phyloP scores from a whole-genome alignment of 2,113 vertebrate genomes.

The Leucoraja erinaceus region DNA sequence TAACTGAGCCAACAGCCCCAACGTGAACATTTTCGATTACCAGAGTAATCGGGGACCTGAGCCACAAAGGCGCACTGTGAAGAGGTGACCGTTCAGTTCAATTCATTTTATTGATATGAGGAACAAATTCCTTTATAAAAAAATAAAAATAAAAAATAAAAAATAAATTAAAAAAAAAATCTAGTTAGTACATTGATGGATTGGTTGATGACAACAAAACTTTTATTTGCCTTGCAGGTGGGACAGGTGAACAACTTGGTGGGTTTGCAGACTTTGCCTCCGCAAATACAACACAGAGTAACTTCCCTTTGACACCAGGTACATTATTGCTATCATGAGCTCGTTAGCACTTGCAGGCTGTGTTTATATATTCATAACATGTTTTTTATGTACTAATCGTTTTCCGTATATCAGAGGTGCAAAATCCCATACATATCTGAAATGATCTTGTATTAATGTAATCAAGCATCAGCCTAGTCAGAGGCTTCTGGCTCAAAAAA shows the following conservation, averaged over 20 bases:
- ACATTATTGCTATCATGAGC: slow-evolving; percentile 39
- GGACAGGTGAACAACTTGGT: slow-evolving; percentile 69
- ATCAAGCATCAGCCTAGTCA: not conserved
- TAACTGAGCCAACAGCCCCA: too few relatives aligned
- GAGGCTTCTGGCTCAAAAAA: not conserved
- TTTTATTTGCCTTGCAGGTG: slow-evolving; percentile 59
- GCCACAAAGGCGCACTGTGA: not conserved
- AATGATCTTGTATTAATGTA: not conserved
- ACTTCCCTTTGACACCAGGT: slow-evolving; percentile 70
- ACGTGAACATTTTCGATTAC: not conserved
- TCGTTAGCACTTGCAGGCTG: too few relatives aligned
- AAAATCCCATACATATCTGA: not conserved
- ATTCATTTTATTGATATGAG: not conserved
- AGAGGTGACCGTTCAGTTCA: not conserved
- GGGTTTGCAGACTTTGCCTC: slow-evolving; percentile 87
- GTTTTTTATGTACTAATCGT: not conserved
- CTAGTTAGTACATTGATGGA: too few relatives aligned
- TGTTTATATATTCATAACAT: not conserved
- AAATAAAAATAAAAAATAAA: too few relatives aligned
- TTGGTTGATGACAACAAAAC: not conserved
- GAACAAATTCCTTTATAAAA: not conserved
- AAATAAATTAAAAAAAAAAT: too few relatives aligned
- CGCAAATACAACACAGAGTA: slow-evolving; percentile 65
- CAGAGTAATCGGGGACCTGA: not conserved
- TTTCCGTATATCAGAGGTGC: not conserved